Evolutionary conservation across 2,888 invertebrate species (phyloP), one percentile per base, ranked within the genome.

Genomic region (Drosophila anomelani): DNA sequence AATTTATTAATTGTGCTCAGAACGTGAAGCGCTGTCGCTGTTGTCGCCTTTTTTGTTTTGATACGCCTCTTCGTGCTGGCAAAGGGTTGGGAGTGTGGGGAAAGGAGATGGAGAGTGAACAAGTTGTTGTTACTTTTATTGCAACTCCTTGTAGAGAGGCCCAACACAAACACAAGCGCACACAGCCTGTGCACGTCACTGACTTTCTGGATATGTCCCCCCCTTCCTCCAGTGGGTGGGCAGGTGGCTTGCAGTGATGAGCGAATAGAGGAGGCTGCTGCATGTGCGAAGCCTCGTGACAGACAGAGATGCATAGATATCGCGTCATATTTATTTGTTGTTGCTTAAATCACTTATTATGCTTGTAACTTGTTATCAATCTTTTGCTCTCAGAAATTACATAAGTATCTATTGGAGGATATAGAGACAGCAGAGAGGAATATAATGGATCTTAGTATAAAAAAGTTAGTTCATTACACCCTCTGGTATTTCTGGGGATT

Each of bases 1-100:
- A 84, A 84, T 84, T 84, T 84, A 84, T 84, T 84, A 84, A 84
- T 84, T 84, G 84, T 84, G 78, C 84, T 81, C 81, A 84, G 86
- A 84, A 85, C 78, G 74, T 63, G 71, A 63, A 61, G 63, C 73
- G 72, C 47, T 71, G 44, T 53, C 51, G 51, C 20, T 53, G 55
- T 44, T 59, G 62, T 41, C 62, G 39, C 53, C 54, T 58, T 73
- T 71, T 71, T 84, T 84, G 84, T 84, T 84, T 81, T 84, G 83
- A 74, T 84, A 81, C 81, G 84, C 75, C 71, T 79, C 55, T 83
- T 84, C 84, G 84, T 83, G 74, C 74, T 75, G 74, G 79, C 76
- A 78, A 76, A 73, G 71, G 75, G 84, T 73, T 78, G 75, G 68
- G 57, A 60, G 56, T 41, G 55, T 67, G 75, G 20, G 12, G 38